phyloP scores from a whole-genome alignment of 2,888 invertebrate genomes.

The Polylopha cassiicola region DNA sequence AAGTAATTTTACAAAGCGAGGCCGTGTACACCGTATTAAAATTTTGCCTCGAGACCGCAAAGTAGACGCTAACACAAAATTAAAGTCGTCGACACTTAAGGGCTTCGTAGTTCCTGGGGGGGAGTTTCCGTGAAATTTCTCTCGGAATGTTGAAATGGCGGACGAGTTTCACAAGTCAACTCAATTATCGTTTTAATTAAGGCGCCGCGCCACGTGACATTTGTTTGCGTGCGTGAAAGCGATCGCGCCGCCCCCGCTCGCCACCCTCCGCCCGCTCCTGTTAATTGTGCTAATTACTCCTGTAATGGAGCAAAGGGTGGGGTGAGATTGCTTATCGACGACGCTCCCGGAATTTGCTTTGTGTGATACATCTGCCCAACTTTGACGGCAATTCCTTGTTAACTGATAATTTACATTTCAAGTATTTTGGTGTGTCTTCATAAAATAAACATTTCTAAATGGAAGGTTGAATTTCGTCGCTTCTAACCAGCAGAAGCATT shows the following conservation, averaged over 20 bases:
- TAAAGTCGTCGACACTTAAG: slow-evolving; percentile 75
- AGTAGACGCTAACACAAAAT: slow-evolving; percentile 76
- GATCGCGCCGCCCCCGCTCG: slow-evolving; percentile 48
- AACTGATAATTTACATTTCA: slow-evolving; percentile 11
- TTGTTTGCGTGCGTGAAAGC: slow-evolving; percentile 77
- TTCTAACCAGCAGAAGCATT: too few species aligned
- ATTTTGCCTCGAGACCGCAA: slow-evolving; percentile 68
- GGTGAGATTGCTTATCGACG: slow-evolving; percentile 74
- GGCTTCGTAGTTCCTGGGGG: slow-evolving; percentile 68
- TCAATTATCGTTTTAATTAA: slow-evolving; percentile 78
- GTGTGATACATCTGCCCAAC: slow-evolving; percentile 52
- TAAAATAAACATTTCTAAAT: too few species aligned
- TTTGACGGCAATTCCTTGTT: slow-evolving; percentile 17
- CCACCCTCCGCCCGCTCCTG: slow-evolving; percentile 48
- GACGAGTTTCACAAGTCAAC: slow-evolving; percentile 77
- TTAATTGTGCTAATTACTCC: slow-evolving; percentile 78
- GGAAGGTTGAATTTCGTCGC: too few species aligned
- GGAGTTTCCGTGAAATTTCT: slow-evolving; percentile 71
- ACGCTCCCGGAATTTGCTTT: slow-evolving; percentile 63
- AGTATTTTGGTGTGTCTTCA: too few species aligned
- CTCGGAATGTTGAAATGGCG: slow-evolving; percentile 74
- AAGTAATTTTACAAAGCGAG: slow-evolving; percentile 67
- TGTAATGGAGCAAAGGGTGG: slow-evolving; percentile 73
- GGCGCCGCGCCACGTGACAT: slow-evolving; percentile 75
- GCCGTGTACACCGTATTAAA: slow-evolving; percentile 68